Percentiles rank a stretch among this genome's conserved stretches.
These are phyloP conservation scores for Clamator glandarius DNA, from an alignment of 2,797 vertebrate genomes.

Conservation along the genomic window DNA sequence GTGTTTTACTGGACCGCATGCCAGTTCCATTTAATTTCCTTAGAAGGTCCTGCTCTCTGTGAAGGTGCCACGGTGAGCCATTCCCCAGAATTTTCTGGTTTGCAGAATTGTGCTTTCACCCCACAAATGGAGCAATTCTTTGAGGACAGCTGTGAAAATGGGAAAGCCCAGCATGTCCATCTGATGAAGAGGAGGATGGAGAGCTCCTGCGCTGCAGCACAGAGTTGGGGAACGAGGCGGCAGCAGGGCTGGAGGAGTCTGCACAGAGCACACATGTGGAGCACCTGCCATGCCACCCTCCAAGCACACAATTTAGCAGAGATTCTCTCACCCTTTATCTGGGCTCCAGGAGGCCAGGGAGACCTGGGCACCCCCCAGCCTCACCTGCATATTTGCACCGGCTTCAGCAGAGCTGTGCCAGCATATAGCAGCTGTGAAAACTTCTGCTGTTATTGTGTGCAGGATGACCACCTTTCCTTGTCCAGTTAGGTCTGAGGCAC, in stretches of 20 bases:
- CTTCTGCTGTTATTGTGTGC: accelerated
- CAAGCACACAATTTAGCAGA: no score
- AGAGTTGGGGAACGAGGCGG: neutral
- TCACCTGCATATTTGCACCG: neutral
- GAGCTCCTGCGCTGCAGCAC: accelerated
- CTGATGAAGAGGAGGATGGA: accelerated
- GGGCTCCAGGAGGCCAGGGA: neutral
- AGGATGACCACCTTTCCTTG: neutral
- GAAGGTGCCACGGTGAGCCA: neutral
- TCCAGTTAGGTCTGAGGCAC: accelerated
- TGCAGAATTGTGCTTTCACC: neutral
- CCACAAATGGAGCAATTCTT: neutral
- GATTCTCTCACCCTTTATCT: neutral
- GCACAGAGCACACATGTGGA: neutral
- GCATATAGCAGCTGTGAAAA: accelerated
- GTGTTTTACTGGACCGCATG: neutral
- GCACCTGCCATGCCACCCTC: neutral
- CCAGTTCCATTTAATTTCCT: neutral
- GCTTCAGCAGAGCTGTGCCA: neutral
- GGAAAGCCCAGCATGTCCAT: neutral
- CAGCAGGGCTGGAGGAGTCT: neutral
- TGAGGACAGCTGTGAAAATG: neutral
- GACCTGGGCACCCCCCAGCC: neutral
- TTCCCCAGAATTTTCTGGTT: accelerated
- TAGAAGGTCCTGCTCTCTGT: neutral